These are phyloP conservation scores for Oryzaephilus surinamensis DNA, from an alignment of 1,140 invertebrate genomes.

Conservation along the genomic window DNA sequence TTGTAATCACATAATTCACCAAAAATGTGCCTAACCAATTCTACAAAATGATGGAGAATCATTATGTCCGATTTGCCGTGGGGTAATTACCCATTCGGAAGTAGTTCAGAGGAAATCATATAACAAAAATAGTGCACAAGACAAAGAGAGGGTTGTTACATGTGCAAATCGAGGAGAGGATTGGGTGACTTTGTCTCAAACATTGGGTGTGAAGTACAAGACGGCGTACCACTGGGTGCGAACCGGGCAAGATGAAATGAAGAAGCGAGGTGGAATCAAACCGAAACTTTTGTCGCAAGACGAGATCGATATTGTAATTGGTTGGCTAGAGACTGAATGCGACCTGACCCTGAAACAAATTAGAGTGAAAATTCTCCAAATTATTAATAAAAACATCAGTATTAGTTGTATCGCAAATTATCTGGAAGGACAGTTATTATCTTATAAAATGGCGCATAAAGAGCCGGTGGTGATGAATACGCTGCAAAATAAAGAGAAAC, in stretches of 20 bases:
- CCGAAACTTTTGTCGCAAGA: slow-evolving; percentile 1
- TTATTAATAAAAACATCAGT: neutral
- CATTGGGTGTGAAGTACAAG: slow-evolving; percentile 1
- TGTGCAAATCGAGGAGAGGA: slow-evolving; percentile 2
- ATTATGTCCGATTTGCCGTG: slow-evolving; percentile 3
- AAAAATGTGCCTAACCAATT: too few species aligned
- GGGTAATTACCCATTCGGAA: neutral
- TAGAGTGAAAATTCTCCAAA: neutral
- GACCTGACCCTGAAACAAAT: slow-evolving; percentile 2
- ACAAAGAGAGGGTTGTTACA: neutral
- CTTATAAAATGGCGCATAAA: neutral
- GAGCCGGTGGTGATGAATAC: slow-evolving; percentile 1
- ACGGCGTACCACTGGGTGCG: slow-evolving; percentile 6
- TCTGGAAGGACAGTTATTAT: neutral
- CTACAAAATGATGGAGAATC: too few species aligned
- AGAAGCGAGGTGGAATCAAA: slow-evolving; percentile 1
- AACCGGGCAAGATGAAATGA: neutral
- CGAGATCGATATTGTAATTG: neutral
- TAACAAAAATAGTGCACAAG: slow-evolving; percentile 1
- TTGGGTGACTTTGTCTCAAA: slow-evolving; percentile 4
- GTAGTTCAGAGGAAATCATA: neutral
- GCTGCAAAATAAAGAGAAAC: slow-evolving; percentile 4
- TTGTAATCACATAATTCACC: too few species aligned
- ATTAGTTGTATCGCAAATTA: slow-evolving; percentile 6
- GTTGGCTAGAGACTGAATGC: neutral